These are phyloP conservation scores for Ophion ellenae DNA, from an alignment of 2,888 invertebrate species.

Conservation along the genomic window DNA sequence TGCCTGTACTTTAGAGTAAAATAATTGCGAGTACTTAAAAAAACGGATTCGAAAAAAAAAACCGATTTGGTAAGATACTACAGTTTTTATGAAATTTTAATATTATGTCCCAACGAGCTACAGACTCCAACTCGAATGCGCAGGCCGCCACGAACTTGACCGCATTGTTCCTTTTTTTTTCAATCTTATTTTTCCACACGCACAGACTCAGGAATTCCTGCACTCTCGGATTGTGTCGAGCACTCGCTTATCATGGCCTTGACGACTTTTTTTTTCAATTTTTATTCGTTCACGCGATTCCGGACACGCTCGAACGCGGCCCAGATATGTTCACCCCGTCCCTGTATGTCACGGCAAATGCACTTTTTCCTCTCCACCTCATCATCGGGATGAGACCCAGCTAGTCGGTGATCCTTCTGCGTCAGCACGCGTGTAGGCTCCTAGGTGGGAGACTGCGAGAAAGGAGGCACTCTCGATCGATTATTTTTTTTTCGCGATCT, in stretches of 20 bases:
- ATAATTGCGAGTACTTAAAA: too few relatives aligned
- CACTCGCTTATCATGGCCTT: slow-evolving; percentile 51
- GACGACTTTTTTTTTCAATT: slow-evolving; percentile 39
- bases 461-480: neutral
- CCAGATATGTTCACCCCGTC: slow-evolving; percentile 58
- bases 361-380: neutral
- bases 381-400: neutral
- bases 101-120: too few relatives aligned
- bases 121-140: neutral
- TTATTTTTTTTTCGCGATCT: neutral
- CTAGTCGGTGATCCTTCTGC: neutral
- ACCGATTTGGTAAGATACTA: too few relatives aligned
- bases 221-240: slow-evolving; percentile 12
- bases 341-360: slow-evolving; percentile 18
- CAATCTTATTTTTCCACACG: neutral
- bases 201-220: slow-evolving; percentile 15
- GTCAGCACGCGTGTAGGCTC: neutral
- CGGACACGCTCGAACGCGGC: slow-evolving; percentile 61
- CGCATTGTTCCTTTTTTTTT: neutral
- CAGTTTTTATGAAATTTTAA: too few relatives aligned
- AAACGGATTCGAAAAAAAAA: too few relatives aligned
- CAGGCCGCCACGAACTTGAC: too few relatives aligned
- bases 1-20: too few relatives aligned
- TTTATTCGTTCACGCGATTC: slow-evolving; percentile 41
- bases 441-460: neutral